These are phyloP conservation scores for Corythornis vintsioides DNA, from an alignment of 2,113 vertebrate genomes.

Conservation along the genomic window DNA sequence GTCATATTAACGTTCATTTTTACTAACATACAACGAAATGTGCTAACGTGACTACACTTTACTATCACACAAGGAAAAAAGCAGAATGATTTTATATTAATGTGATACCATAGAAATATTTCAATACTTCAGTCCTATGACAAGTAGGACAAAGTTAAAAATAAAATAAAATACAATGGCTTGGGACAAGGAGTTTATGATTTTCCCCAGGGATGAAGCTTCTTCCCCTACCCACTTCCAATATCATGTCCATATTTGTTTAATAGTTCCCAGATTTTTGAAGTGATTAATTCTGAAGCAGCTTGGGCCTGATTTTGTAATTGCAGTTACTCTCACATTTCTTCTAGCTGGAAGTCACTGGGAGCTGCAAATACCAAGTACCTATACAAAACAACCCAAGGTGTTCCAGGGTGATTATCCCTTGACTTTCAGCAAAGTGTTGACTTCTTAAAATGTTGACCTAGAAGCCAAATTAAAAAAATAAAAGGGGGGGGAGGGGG, in stretches of 20 bases:
- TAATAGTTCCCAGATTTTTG: neutral
- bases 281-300: neutral
- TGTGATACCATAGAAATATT: conserved; percentile 46
- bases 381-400: neutral
- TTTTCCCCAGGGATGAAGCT: neutral
- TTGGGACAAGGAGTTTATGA: neutral
- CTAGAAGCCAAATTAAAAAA: neutral
- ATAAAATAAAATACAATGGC: neutral
- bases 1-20: conserved; percentile 68
- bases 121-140: conserved; percentile 23
- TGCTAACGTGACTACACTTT: conserved; percentile 67
- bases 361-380: neutral
- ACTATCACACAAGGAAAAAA: conserved; percentile 20
- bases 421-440: neutral
- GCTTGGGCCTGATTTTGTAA: neutral
- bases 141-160: conserved; percentile 5
- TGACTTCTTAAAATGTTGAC: conserved; percentile 12
- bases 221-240: neutral
- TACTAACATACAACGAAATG: conserved; percentile 75
- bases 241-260: neutral
- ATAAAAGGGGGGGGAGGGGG: fast-evolving
- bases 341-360: neutral
- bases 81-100: conserved; percentile 42
- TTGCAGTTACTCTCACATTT: neutral
- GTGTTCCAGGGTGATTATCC: neutral